phyloP scores from a whole-genome alignment of 1,140 invertebrate species.

The Heterodera carotae region DNA sequence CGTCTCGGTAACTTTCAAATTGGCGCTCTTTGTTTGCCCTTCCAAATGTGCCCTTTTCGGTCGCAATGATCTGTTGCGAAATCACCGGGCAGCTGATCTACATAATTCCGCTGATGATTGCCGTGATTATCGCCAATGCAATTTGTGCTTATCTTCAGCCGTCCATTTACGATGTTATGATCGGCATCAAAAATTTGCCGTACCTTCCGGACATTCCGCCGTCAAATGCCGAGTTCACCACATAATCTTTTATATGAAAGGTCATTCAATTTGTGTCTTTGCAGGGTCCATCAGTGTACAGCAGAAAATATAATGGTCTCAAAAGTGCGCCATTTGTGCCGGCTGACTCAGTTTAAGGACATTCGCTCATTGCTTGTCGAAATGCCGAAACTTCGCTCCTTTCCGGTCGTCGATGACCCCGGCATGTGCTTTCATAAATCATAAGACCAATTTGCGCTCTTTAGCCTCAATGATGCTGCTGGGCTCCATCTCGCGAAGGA shows the following conservation, averaged over 20 bases:
- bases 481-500: constrained; percentile 57
- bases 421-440: constrained; percentile 18
- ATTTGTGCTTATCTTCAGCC: constrained; percentile 87
- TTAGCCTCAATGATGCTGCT: constrained; percentile 62
- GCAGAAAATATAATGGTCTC: constrained; percentile 64
- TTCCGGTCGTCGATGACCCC: constrained; percentile 61
- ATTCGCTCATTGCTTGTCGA: constrained; percentile 57
- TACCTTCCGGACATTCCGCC: constrained; percentile 73
- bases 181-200: constrained; percentile 93
- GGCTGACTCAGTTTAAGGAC: constrained; percentile 57
- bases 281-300: constrained; percentile 56
- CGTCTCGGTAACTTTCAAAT: constrained; percentile 73
- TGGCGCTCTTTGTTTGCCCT: neutral
- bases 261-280: constrained; percentile 31
- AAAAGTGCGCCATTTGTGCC: constrained; percentile 54
- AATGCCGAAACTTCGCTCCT: constrained; percentile 53
- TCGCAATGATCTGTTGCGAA: constrained; percentile 96
- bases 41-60: constrained; percentile 62
- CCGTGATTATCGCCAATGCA: constrained; percentile 89
- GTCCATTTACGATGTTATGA: constrained; percentile 96
- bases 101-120: constrained; percentile 92
- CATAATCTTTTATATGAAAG: neutral
- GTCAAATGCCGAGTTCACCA: constrained; percentile 54
- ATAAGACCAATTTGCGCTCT: constrained; percentile 24
- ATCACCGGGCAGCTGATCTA: constrained; percentile 97